Evolutionary conservation across 1,140 invertebrate species (phyloP), one percentile per base, ranked within the genome.

Genomic region (Drosophila eugracilis): DNA sequence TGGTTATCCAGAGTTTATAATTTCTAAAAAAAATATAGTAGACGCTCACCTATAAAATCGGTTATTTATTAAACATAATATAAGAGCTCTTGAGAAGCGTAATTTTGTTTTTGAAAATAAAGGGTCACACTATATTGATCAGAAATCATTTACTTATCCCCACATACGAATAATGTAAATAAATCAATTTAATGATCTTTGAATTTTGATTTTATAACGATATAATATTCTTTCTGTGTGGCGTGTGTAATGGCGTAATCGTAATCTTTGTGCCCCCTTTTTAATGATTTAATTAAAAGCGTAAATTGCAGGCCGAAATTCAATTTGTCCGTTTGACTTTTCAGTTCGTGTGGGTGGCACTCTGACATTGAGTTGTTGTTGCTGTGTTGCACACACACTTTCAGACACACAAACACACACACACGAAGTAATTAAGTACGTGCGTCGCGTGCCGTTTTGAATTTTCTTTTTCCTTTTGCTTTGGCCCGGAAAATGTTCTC

Each of bases 231-330:
- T 22, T 15, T 14, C 42, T 24, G 21, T 34, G 60, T 3, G 28
- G 42, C 34, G 42, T 74, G 26, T 74, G 34, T 84, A 74, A 78
- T 86, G 81, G 83, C 81, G 81, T 86, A 86, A 88, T 88, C 83
- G 83, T 86, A 86, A 86, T 86, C 83, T 86, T 85, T 86, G 73
- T 81, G 83, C 73, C 81, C 81, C 60, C 74, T 62, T 62, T 76
- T 81, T 75, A 88, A 86, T 86, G 78, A 81, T 86, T 86, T 77
- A 86, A 86, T 86, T 86, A 81, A 86, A 75, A 75, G 77, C 78
- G 69, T 71, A 81, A 86, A 78, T 86, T 86, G 83, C 69, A 86
- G 53, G 30, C 47, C 77, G 69, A 86, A 86, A 86, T 88, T 86
- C 78, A 86, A 86, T 85, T 85, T 86, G 78, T 57, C 52, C 65